Evolutionary conservation across 2,888 invertebrate species (phyloP).

Genomic region (Andrena bucephala): DNA sequence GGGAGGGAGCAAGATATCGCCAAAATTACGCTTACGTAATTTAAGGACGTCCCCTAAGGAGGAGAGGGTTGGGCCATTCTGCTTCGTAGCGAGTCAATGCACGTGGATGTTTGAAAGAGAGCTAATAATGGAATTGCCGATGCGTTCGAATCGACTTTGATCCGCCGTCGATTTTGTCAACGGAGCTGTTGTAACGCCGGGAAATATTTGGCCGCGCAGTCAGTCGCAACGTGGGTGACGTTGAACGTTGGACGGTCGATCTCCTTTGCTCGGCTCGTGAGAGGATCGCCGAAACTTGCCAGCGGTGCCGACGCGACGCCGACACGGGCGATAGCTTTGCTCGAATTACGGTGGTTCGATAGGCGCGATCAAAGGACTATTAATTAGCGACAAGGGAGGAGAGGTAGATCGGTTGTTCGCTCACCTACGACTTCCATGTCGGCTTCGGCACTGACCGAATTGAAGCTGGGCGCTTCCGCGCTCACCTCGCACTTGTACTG

Average conservation of each 20-base stretch:
- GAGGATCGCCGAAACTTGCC: conserved; percentile 4
- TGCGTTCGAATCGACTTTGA: conserved; percentile 15
- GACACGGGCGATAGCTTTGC: conserved; percentile 42
- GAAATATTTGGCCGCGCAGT: conserved; percentile 18
- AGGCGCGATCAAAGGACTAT: conserved; percentile 63
- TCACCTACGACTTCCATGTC: conserved; percentile 86
- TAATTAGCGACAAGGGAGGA: conserved; percentile 31
- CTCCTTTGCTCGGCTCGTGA: not conserved
- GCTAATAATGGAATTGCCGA: conserved; percentile 5
- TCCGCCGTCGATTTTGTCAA: not conserved
- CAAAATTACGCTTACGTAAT: too few species aligned
- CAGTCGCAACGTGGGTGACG: not conserved
- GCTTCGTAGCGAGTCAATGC: not conserved
- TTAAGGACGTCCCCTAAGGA: too few species aligned
- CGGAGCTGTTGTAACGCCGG: not conserved
- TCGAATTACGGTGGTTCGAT: conserved; percentile 59
- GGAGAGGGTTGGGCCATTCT: too few species aligned
- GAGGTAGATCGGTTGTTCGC: conserved; percentile 59
- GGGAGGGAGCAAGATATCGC: too few species aligned
- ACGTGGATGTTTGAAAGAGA: conserved; percentile 5
- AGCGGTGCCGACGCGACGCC: conserved; percentile 4
- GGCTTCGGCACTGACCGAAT: conserved; percentile 84
- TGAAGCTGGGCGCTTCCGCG: conserved; percentile 86
- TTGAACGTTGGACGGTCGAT: not conserved
- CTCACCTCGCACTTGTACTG: conserved; percentile 86